These are phyloP conservation scores for Sicus ferrugineus DNA, from an alignment of 2,888 invertebrate species.

Conservation along the genomic window DNA sequence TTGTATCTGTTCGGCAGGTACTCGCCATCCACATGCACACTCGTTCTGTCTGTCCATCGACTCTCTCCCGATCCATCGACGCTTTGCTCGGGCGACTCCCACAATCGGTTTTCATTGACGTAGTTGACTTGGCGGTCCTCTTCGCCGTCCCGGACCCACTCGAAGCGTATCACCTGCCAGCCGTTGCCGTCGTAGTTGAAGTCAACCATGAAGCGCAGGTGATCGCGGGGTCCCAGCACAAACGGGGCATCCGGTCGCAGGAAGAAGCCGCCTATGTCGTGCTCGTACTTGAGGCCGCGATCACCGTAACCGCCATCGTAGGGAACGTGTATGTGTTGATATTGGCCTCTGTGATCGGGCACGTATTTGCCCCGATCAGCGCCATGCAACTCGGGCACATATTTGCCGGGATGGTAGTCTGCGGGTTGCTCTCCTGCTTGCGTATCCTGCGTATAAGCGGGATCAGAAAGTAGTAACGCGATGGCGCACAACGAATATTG, in stretches of 20 bases:
- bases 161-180: conserved; percentile 60
- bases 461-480: not conserved
- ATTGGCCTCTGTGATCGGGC: conserved; percentile 68
- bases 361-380: conserved; percentile 67
- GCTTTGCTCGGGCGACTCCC: conserved; percentile 41
- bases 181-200: conserved; percentile 58
- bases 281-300: conserved; percentile 61
- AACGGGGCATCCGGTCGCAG: conserved; percentile 33
- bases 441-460: not conserved
- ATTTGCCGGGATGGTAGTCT: conserved; percentile 46
- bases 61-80: not conserved
- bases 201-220: conserved; percentile 56
- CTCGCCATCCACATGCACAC: conserved; percentile 39
- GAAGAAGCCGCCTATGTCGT: conserved; percentile 44
- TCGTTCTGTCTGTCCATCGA: not conserved
- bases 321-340: conserved; percentile 66
- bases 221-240: conserved; percentile 51
- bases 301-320: conserved; percentile 68
- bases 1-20: conserved; percentile 36
- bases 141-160: conserved; percentile 57
- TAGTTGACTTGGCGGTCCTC: conserved; percentile 52
- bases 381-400: conserved; percentile 53
- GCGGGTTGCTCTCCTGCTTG: not conserved
- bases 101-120: conserved; percentile 68
- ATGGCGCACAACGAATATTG: not conserved